phyloP scores from a whole-genome alignment of 2,888 invertebrate species.

The Lutraria lutraria region DNA sequence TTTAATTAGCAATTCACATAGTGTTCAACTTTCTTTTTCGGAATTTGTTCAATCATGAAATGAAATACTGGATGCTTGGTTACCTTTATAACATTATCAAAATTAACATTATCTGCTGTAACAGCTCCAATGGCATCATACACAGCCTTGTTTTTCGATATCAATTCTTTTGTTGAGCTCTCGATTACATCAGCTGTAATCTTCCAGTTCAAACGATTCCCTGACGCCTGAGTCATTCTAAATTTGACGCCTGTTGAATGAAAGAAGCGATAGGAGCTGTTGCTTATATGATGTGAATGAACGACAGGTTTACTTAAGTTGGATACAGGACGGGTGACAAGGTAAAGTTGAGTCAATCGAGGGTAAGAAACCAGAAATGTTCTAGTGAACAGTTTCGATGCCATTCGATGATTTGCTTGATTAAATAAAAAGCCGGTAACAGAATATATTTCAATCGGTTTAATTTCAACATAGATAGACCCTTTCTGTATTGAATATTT shows the following conservation, averaged over 20 bases:
- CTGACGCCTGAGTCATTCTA: constrained; percentile 75
- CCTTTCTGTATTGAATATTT: no score
- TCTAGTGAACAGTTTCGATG: background rate
- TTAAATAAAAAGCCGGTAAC: background rate
- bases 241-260: constrained; percentile 34
- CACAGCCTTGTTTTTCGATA: constrained; percentile 80
- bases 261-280: background rate
- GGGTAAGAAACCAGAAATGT: background rate
- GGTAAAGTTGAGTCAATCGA: background rate
- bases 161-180: constrained; percentile 78
- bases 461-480: background rate
- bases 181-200: constrained; percentile 79
- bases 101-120: constrained; percentile 78
- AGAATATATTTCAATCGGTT: background rate
- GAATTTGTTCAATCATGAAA: no score
- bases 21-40: no score
- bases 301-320: background rate
- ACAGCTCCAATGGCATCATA: constrained; percentile 84
- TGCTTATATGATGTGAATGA: background rate
- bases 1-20: no score
- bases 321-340: background rate
- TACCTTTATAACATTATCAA: constrained; percentile 85
- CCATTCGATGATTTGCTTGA: background rate
- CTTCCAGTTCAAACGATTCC: constrained; percentile 83
- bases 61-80: no score